Conservation (phyloP, 2,888 invertebrate genomes). For the Drosophila subsilvestris region DNA sequence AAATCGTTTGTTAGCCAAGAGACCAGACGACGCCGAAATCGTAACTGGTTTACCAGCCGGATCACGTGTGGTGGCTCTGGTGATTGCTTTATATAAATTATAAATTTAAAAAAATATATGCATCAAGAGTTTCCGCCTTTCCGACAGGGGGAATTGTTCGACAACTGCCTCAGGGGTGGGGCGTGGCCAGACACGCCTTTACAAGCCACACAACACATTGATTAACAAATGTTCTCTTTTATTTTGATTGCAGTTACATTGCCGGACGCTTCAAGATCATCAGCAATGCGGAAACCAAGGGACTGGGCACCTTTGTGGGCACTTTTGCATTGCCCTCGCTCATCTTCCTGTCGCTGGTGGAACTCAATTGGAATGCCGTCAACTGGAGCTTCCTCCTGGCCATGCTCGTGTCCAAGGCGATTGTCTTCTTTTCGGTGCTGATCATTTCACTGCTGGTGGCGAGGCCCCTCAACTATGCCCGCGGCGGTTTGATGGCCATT, state of each 20-base stretch:
- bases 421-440: conserved; percentile 92
- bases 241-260: conserved; percentile 87
- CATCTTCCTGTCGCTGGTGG: conserved; percentile 95
- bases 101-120: conserved; percentile 12
- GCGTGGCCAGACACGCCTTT: conserved; percentile 30
- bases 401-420: conserved; percentile 92
- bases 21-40: conserved; percentile 19
- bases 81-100: conserved; percentile 13
- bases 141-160: conserved; percentile 26
- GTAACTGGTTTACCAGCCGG: conserved; percentile 35
- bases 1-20: conserved; percentile 42
- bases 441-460: conserved; percentile 90
- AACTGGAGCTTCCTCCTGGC: conserved; percentile 96
- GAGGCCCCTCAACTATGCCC: conserved; percentile 92
- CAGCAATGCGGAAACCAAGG: conserved; percentile 92
- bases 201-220: conserved; percentile 24
- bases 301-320: conserved; percentile 95
- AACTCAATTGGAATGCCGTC: conserved; percentile 91
- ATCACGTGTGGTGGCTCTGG: conserved; percentile 33
- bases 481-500: conserved; percentile 96
- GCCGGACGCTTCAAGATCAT: conserved; percentile 94
- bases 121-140: conserved; percentile 41
- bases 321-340: conserved; percentile 96
- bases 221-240: conserved; percentile 24
- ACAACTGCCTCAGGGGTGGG: conserved; percentile 15